phyloP scores from a whole-genome alignment of 2,888 invertebrate genomes.

The Drosophila tanythrix region DNA sequence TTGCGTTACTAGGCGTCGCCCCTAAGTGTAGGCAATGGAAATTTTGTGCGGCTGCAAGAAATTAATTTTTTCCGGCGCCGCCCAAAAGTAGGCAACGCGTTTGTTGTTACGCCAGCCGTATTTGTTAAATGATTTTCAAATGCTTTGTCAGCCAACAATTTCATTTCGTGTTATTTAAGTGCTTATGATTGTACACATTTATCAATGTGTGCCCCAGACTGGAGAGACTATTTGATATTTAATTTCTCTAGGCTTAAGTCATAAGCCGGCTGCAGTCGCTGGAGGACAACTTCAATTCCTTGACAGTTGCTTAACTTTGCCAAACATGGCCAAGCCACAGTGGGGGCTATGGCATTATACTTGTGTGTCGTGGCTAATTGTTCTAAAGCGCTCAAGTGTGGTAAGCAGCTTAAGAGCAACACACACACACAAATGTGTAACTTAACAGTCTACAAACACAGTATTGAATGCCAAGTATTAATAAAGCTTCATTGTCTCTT shows the following conservation, averaged over 20 bases:
- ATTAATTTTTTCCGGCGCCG: slow-evolving; percentile 53
- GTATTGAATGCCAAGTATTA: slow-evolving; percentile 14
- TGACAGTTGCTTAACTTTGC: slow-evolving; percentile 39
- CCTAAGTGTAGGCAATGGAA: slow-evolving; percentile 57
- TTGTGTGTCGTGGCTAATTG: slow-evolving; percentile 55
- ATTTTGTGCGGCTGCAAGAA: slow-evolving; percentile 50
- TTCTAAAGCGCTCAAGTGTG: slow-evolving; percentile 67
- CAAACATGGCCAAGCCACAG: slow-evolving; percentile 27
- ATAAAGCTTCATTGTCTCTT: not conserved
- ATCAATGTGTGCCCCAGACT: not conserved
- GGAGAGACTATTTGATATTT: slow-evolving; percentile 32
- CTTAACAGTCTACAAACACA: not conserved
- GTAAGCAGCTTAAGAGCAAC: slow-evolving; percentile 64
- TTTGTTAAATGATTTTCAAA: slow-evolving; percentile 44
- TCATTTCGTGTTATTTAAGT: slow-evolving; percentile 51
- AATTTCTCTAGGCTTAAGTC: slow-evolving; percentile 37
- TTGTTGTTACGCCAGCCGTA: slow-evolving; percentile 52
- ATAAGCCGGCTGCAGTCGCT: slow-evolving; percentile 36
- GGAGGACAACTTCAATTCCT: slow-evolving; percentile 21
- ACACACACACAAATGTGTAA: slow-evolving; percentile 9
- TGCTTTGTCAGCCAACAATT: slow-evolving; percentile 40
- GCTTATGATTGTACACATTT: slow-evolving; percentile 23
- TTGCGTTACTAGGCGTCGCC: slow-evolving; percentile 37
- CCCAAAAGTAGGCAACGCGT: slow-evolving; percentile 37
- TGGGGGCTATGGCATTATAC: slow-evolving; percentile 33